A percentile compares a stretch with the other conserved stretches of the same genome.
phyloP scores from a whole-genome alignment of 2,888 invertebrate genomes.

The Oxycera nigricornis region DNA sequence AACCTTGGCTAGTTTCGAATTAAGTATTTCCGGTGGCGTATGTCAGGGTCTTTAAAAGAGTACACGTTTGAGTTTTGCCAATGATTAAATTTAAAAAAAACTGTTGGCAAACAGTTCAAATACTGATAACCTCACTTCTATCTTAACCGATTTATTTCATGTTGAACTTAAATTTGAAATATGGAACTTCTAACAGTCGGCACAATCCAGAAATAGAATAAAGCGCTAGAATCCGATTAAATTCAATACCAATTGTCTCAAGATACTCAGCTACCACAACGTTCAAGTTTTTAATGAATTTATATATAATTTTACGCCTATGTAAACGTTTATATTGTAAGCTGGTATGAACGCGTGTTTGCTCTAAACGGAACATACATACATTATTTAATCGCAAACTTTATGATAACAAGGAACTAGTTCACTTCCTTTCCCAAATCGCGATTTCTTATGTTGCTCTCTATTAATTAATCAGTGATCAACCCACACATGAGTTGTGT shows the following conservation, averaged over 20 bases:
- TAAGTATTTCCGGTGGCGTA: conserved; percentile 22
- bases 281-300: no score
- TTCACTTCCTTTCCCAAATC: conserved; percentile 39
- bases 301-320: no score
- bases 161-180: background rate
- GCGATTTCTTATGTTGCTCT: background rate
- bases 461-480: no score
- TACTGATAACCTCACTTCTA: background rate
- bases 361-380: background rate
- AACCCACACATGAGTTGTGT: no score
- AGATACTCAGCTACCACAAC: no score
- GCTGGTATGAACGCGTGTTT: no score
- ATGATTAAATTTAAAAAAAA: background rate
- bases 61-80: background rate
- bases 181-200: no score
- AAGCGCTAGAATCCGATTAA: no score
- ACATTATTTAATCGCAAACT: conserved; percentile 26
- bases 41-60: background rate
- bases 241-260: no score
- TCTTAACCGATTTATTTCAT: background rate
- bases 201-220: no score
- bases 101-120: background rate
- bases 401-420: conserved; percentile 34
- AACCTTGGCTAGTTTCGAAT: background rate
- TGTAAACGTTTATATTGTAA: no score